Evolutionary conservation across 2,797 vertebrate genomes (phyloP), one percentile per base, ranked within the genome.

Genomic region (Denticeps clupeoides): DNA sequence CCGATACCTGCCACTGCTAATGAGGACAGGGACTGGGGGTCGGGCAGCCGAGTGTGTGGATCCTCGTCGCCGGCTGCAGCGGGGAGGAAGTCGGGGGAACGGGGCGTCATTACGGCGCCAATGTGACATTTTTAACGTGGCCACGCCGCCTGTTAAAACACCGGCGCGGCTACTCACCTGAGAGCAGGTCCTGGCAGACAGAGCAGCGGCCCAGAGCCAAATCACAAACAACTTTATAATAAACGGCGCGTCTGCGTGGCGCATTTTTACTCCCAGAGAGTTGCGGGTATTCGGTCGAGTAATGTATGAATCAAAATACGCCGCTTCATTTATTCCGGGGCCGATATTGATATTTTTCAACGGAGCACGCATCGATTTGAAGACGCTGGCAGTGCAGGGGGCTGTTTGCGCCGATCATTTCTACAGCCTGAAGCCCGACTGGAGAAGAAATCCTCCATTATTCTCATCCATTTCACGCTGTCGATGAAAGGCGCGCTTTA

Each of bases 1-100:
- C 72, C 80, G 77, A 80, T 79, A 79, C 77, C 74, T 83, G 82
- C 74, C 82, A 81, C 58, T 64, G 77, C 77, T 85, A 87, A 84
- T 83, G 82, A 85, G 82, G 67, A 64, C 68, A 73, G 81, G 78
- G 81, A 83, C 74, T 64, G 22, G 10, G 68, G 73, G 63, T 62
- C 65, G 64, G 49, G 59, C 73, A 71, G 78, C 69, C 74, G 68
- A 75, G 63, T 59, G 45, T 65, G 68, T 79, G 76, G 82, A 87
- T 85, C 85, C 83, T 84, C 83, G 80, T 46, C 46, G n/a, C 11
- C 66, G 58, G 56, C 67, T 51, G 33, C 64, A 66, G 67, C 64
- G 64, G 61, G 11, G 27, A 58, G 43, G 64, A 80, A 80, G 75
- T 79, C 69, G 67, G 74, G 79, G 77, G 78, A 83, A 80, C 78